These are phyloP conservation scores for Pterophyllum scalare DNA, from an alignment of 2,113 vertebrate genomes.

Conservation along the genomic window DNA sequence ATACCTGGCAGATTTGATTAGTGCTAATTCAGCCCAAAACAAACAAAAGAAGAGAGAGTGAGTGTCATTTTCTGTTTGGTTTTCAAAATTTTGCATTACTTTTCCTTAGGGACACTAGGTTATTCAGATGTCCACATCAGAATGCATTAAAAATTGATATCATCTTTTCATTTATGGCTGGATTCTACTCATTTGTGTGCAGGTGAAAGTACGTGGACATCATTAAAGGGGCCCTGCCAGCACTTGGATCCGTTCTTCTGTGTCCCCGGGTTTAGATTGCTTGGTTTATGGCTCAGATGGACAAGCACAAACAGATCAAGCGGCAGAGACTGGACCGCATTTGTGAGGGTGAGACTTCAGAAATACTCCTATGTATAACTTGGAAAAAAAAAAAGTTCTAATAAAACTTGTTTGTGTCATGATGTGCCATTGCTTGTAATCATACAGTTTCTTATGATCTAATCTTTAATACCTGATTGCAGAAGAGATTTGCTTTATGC, in stretches of 20 bases:
- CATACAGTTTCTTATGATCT: not conserved
- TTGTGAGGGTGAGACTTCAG: slow-evolving; percentile 82
- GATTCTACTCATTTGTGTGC: not conserved
- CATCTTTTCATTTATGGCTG: not conserved
- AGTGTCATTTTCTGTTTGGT: not conserved
- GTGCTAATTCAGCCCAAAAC: not conserved
- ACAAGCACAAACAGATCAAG: slow-evolving; percentile 92
- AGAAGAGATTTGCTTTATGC: not conserved
- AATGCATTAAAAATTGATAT: not conserved
- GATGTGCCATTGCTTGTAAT: not conserved
- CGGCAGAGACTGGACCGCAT: slow-evolving; percentile 90
- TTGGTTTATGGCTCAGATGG: slow-evolving; percentile 87
- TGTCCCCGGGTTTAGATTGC: slow-evolving; percentile 74
- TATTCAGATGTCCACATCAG: not conserved
- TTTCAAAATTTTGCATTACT: not conserved
- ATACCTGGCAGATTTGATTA: not conserved
- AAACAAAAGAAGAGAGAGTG: no score
- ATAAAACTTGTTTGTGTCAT: not conserved
- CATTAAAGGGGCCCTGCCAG: slow-evolving; percentile 29
- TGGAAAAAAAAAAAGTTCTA: no score
- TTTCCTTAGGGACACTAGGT: no score
- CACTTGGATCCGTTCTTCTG: slow-evolving; percentile 63
- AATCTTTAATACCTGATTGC: not conserved
- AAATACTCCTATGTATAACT: not conserved
- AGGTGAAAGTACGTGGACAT: slow-evolving; percentile 55